phyloP scores from a whole-genome alignment of 1,140 invertebrate genomes.

The Ephestia elutella region DNA sequence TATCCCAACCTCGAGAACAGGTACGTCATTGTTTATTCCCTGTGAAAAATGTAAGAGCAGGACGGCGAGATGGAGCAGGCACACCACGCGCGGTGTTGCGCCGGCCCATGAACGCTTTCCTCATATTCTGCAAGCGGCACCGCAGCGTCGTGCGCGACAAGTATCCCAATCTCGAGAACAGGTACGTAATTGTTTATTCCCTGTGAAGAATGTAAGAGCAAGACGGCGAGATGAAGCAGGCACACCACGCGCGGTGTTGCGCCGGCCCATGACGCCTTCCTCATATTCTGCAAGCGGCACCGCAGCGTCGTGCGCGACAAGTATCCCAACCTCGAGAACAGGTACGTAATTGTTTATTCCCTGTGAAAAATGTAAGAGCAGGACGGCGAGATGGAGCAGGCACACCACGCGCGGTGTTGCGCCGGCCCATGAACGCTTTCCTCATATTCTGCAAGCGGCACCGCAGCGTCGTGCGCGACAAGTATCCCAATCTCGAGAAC shows the following conservation, averaged over 20 bases:
- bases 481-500: slow-evolving; percentile 92
- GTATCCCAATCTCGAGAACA: slow-evolving; percentile 92
- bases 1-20: slow-evolving; percentile 93
- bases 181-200: slow-evolving; percentile 67
- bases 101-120: slow-evolving; percentile 95
- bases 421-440: slow-evolving; percentile 96
- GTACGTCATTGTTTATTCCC: slow-evolving; percentile 47
- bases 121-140: slow-evolving; percentile 95
- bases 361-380: too few relatives aligned
- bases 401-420: slow-evolving; percentile 85
- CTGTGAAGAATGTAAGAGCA: too few relatives aligned
- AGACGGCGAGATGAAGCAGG: slow-evolving; percentile 55
- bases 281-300: slow-evolving; percentile 95
- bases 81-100: slow-evolving; percentile 88
- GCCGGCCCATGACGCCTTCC: slow-evolving; percentile 95
- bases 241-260: slow-evolving; percentile 85
- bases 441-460: slow-evolving; percentile 96
- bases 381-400: slow-evolving; percentile 56
- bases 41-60: slow-evolving; percentile 56
- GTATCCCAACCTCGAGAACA: slow-evolving; percentile 92
- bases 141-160: slow-evolving; percentile 88
- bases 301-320: slow-evolving; percentile 88
- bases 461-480: slow-evolving; percentile 87
- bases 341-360: slow-evolving; percentile 65
- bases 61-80: slow-evolving; percentile 58